Conservation (phyloP, 2,113 vertebrate species). For the human (Homo sapiens) region GRCh38 chr7:117229001-117229500, state of each 20-base stretch:
- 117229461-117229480: background rate
- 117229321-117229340: background rate
- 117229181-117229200: background rate
- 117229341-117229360: background rate
- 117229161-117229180: background rate
- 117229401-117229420: background rate
- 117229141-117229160: background rate
- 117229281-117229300: background rate
- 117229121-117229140: background rate
- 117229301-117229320: background rate
- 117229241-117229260: background rate
- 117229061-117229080: constrained; percentile 21
- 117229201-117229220: background rate
- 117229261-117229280: background rate
- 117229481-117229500: background rate
- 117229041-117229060: background rate
- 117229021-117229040: background rate
- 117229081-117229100: background rate
- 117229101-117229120: background rate
- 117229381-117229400: background rate
- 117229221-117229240: background rate
- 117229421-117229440: background rate
- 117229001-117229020: background rate
- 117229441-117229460: background rate
- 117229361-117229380: background rate